A percentile compares a stretch with the other conserved stretches of the same genome.
These are phyloP conservation scores for Hemithea aestivaria DNA, from an alignment of 2,888 invertebrate species.

Conservation along the genomic window DNA sequence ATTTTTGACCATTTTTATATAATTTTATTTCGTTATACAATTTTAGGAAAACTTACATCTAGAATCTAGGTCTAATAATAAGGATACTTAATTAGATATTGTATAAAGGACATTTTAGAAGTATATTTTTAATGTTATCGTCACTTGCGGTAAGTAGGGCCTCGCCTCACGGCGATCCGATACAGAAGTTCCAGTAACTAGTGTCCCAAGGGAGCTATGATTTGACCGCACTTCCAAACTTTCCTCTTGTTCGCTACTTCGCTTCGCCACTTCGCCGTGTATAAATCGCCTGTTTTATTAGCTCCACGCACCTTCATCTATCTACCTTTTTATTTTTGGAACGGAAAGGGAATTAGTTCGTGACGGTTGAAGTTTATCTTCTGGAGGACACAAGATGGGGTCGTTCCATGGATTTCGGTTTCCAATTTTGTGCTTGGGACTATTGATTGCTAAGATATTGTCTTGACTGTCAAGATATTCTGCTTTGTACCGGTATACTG, in stretches of 20 bases:
- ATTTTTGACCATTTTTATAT: too few species aligned
- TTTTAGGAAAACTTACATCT: too few species aligned
- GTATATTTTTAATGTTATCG: not conserved
- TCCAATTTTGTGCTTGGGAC: too few species aligned
- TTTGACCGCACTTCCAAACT: constrained; percentile 65
- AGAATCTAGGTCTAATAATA: too few species aligned
- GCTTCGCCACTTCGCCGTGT: constrained; percentile 34
- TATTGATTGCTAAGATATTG: too few species aligned
- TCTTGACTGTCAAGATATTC: too few species aligned
- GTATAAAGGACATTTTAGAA: too few species aligned
- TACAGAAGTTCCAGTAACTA: constrained; percentile 51
- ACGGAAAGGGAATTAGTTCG: constrained; percentile 17
- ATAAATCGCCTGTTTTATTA: constrained; percentile 51
- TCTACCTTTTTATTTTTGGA: constrained; percentile 39
- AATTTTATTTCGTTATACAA: too few species aligned
- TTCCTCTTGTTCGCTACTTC: constrained; percentile 43
- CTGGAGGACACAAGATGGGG: constrained; percentile 1
- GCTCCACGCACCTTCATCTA: constrained; percentile 38
- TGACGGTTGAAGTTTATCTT: constrained; percentile 8
- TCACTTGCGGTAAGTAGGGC: constrained; percentile 10
- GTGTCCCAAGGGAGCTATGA: constrained; percentile 58
- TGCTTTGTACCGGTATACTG: too few species aligned
- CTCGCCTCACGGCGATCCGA: constrained; percentile 21
- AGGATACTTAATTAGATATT: too few species aligned
- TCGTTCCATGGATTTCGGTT: too few species aligned